A percentile compares a stretch with the other conserved stretches of the same genome.
Evolutionary conservation across 2,797 vertebrate genomes (phyloP).

Genomic region (Cryptoprocta ferox): DNA sequence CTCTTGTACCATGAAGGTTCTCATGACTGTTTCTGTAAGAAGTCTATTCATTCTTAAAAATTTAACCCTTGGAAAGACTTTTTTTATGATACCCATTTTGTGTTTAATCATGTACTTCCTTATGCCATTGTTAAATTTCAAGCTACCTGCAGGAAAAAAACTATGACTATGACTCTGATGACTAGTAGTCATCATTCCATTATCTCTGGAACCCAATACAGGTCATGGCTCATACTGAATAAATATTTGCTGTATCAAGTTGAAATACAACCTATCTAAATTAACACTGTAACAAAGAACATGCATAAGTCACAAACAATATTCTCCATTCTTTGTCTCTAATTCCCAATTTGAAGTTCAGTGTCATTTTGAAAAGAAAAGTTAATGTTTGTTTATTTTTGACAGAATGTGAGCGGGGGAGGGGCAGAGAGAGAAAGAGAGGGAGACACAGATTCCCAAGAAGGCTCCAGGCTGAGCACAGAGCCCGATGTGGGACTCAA

Average conservation of each 20-base stretch:
- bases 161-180: background rate
- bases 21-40: background rate
- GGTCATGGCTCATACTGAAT: background rate
- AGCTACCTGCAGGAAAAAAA: background rate
- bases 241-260: background rate
- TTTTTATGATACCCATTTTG: background rate
- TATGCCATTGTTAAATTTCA: background rate
- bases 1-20: background rate
- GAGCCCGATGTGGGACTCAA: too few relatives aligned
- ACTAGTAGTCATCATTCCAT: background rate
- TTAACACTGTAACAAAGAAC: background rate
- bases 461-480: too few relatives aligned
- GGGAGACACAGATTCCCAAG: too few relatives aligned
- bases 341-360: background rate
- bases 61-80: background rate
- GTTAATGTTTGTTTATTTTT: too few relatives aligned
- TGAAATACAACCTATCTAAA: background rate
- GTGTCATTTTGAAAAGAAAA: background rate
- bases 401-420: too few relatives aligned
- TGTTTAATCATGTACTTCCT: background rate
- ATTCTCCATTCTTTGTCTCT: background rate
- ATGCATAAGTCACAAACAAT: rapidly evolving
- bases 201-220: background rate
- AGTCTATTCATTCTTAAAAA: background rate
- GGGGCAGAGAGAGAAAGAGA: too few relatives aligned